Evolutionary conservation across 2,888 invertebrate genomes (phyloP), one percentile per base, ranked within the genome.

Genomic region (Lissonota sp.): DNA sequence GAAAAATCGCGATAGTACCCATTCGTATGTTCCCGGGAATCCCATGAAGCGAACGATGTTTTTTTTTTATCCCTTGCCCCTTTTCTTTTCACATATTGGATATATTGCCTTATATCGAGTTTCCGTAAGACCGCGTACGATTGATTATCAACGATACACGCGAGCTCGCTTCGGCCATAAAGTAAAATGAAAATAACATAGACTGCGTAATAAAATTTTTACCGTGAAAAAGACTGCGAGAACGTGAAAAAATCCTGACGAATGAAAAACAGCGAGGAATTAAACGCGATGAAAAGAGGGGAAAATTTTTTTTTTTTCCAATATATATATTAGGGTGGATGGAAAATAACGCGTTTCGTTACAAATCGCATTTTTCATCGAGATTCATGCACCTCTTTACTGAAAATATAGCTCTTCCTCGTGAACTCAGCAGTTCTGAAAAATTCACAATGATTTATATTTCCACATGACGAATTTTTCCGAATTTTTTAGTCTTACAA

Each of bases 221-320:
- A 80, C 51, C 53, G 73, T 67, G 51, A 72, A 64, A 55, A 64
- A 73, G 80, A 81, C 73, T 81, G 73, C 64, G 71, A 66, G 1
- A 12, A 60, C 58, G 5, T 55, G 49, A 44, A 63, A 49, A 46
- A 37, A 44, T 16, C 51, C 42, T n/a, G 67, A 58, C 42, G 57
- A 62, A 39, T 49, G 12, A 40, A 62, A 58, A 12, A 62, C 12
- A 44, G 12, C 66, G 49, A 49, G 42, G 14, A 70, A 70, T 39
- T 46, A 44, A 40, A 60, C 46, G 16, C 46, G 58, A 58, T 70
- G 37, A 49, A 49, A 55, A 26, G 40, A 12, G 37, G 14, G 26
- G 10, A 55, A 55, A 10, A 70, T n/a, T n/a, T 58, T 26, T 26
- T 26, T 26, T 26, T 26, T 26, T 26, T 26, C 26, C 26, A 26